Evolutionary conservation across 2,888 invertebrate species (phyloP).

Genomic region (Parnassius smintheus): DNA sequence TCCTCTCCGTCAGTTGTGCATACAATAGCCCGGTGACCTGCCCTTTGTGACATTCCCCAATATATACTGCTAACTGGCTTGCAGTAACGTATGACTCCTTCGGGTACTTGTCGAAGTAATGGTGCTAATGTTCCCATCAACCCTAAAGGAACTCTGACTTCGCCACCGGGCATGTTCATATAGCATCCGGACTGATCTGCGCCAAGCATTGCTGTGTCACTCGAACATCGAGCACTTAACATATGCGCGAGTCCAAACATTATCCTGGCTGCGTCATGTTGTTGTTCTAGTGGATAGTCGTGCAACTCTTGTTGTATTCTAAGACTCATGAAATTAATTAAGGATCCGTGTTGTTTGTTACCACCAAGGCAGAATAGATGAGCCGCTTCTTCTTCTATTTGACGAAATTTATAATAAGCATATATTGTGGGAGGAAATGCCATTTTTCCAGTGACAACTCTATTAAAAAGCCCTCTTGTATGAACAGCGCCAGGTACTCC

Average conservation of each 20-base stretch:
- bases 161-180: conserved; percentile 80
- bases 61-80: conserved; percentile 86
- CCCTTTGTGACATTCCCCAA: conserved; percentile 83
- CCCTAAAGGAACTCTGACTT: conserved; percentile 83
- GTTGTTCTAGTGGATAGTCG: conserved; percentile 84
- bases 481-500: conserved; percentile 75
- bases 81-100: conserved; percentile 82
- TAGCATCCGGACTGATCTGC: conserved; percentile 65
- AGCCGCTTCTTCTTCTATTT: conserved; percentile 84
- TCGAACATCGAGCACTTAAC: conserved; percentile 83
- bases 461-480: conserved; percentile 81
- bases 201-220: conserved; percentile 77
- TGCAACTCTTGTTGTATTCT: conserved; percentile 85
- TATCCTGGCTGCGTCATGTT: conserved; percentile 84
- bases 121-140: conserved; percentile 84
- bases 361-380: conserved; percentile 83
- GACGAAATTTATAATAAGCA: conserved; percentile 83
- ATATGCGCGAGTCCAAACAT: conserved; percentile 84
- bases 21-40: conserved; percentile 77
- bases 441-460: conserved; percentile 83
- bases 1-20: conserved; percentile 85
- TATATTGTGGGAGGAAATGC: conserved; percentile 81
- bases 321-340: conserved; percentile 83
- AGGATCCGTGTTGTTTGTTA: conserved; percentile 82
- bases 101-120: conserved; percentile 83